Conservation (phyloP, 1,140 invertebrate species). For the Drosophila azteca region DNA sequence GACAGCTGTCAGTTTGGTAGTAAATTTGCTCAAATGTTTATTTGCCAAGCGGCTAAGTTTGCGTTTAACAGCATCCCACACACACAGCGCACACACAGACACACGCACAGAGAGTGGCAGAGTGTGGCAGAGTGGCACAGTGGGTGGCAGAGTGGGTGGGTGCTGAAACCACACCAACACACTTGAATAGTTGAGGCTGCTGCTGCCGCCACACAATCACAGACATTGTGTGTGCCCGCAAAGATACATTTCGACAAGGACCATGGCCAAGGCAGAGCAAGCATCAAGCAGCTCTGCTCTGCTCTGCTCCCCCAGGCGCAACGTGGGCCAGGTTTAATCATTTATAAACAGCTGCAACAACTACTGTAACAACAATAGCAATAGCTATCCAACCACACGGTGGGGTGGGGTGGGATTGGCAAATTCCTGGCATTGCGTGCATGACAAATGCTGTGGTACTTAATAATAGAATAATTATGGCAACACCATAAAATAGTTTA, state of each 20-base stretch:
- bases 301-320: slow-evolving; percentile 38
- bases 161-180: slow-evolving; percentile 24
- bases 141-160: background rate
- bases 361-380: slow-evolving; percentile 3
- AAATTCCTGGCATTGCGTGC: slow-evolving; percentile 58
- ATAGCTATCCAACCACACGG: slow-evolving; percentile 20
- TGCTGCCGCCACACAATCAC: slow-evolving; percentile 52
- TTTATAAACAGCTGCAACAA: slow-evolving; percentile 70
- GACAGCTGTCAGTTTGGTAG: slow-evolving; percentile 81
- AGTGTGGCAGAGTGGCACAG: no score
- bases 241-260: slow-evolving; percentile 31
- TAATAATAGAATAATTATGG: slow-evolving; percentile 82
- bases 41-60: slow-evolving; percentile 80
- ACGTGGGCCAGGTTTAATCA: slow-evolving; percentile 74
- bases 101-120: slow-evolving; percentile 10
- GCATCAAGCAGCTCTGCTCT: slow-evolving; percentile 11
- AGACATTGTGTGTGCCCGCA: slow-evolving; percentile 53
- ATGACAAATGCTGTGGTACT: slow-evolving; percentile 81
- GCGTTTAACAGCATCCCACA: slow-evolving; percentile 63
- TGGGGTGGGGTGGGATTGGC: no score
- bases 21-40: slow-evolving; percentile 83
- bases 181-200: slow-evolving; percentile 55
- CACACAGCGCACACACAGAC: slow-evolving; percentile 12
- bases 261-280: slow-evolving; percentile 19
- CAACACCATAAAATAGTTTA: slow-evolving; percentile 76